These are phyloP conservation scores for Macropis europaea DNA, from an alignment of 2,888 invertebrate genomes.

Conservation along the genomic window DNA sequence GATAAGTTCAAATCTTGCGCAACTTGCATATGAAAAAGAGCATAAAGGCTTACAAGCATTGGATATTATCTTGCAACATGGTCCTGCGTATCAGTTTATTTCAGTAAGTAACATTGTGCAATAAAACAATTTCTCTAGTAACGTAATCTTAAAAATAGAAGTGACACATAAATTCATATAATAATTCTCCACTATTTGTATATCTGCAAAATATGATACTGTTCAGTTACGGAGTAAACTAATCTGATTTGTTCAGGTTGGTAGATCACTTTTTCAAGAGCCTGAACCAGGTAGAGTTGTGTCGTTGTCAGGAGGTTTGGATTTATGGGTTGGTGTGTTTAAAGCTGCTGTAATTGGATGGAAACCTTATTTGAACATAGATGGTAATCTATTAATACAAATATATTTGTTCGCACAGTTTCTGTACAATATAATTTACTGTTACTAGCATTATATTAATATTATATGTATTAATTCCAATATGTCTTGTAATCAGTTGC, in stretches of 20 bases:
- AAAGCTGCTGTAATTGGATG: slow-evolving; percentile 95
- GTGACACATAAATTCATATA: too few relatives aligned
- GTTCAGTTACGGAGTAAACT: background rate
- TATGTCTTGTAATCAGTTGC: slow-evolving; percentile 82
- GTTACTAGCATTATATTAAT: background rate
- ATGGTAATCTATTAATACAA: slow-evolving; percentile 83
- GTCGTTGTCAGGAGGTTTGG: slow-evolving; percentile 89
- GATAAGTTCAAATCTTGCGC: slow-evolving; percentile 81
- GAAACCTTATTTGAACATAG: slow-evolving; percentile 92
- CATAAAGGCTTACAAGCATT: slow-evolving; percentile 88
- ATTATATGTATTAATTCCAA: background rate
- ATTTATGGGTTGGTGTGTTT: slow-evolving; percentile 96
- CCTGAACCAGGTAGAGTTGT: slow-evolving; percentile 73
- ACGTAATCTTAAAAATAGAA: background rate
- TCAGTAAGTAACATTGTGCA: slow-evolving; percentile 34
- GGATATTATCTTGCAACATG: slow-evolving; percentile 89
- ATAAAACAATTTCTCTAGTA: background rate
- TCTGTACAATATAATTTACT: background rate
- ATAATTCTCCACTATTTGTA: too few relatives aligned
- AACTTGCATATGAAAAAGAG: slow-evolving; percentile 85
- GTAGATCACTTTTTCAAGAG: slow-evolving; percentile 87
- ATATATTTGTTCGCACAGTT: slow-evolving; percentile 15
- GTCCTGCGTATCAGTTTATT: slow-evolving; percentile 81
- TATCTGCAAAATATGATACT: background rate
- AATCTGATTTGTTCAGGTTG: slow-evolving; percentile 82